Percentiles rank a stretch among this genome's conserved stretches.
phyloP scores from a whole-genome alignment of 2,113 vertebrate species.

The Ophthalmolycus amberensis region DNA sequence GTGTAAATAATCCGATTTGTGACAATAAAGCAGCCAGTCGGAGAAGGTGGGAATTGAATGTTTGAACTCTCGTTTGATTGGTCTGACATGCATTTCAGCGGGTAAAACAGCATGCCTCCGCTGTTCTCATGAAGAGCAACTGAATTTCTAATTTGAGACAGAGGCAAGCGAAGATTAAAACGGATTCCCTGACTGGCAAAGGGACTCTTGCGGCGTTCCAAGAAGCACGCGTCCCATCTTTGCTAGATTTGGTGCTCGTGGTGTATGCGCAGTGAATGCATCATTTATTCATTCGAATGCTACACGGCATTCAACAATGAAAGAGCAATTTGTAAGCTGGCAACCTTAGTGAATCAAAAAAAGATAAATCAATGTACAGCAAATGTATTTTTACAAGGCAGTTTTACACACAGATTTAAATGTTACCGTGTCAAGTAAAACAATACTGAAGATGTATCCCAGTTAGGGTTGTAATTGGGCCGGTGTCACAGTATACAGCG shows the following conservation, averaged over 20 bases:
- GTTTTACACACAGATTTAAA: conserved; percentile 5
- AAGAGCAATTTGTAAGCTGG: background rate
- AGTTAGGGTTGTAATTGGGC: background rate
- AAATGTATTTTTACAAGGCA: background rate
- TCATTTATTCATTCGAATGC: conserved; percentile 10
- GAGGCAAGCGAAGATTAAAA: conserved; percentile 62
- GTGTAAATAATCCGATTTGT: conserved; percentile 72
- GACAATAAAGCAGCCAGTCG: conserved; percentile 42
- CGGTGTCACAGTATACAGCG: background rate
- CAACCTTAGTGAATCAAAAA: background rate
- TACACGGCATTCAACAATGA: background rate
- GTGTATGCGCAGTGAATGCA: background rate
- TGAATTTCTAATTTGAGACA: conserved; percentile 64
- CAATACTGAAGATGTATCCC: conserved; percentile 10
- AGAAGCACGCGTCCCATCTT: conserved; percentile 29
- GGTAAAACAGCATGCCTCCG: conserved; percentile 44
- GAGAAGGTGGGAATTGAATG: conserved; percentile 74
- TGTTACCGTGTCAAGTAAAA: conserved; percentile 14
- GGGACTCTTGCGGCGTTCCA: conserved; percentile 8
- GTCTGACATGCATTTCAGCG: conserved; percentile 49
- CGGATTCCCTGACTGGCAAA: conserved; percentile 49
- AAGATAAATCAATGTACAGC: background rate
- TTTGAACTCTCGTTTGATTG: conserved; percentile 59
- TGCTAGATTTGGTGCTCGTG: conserved; percentile 34
- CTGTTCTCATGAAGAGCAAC: conserved; percentile 46